These are phyloP conservation scores for Pantherophis alleghaniensis DNA, from an alignment of 2,797 vertebrate genomes.

Conservation along the genomic window DNA sequence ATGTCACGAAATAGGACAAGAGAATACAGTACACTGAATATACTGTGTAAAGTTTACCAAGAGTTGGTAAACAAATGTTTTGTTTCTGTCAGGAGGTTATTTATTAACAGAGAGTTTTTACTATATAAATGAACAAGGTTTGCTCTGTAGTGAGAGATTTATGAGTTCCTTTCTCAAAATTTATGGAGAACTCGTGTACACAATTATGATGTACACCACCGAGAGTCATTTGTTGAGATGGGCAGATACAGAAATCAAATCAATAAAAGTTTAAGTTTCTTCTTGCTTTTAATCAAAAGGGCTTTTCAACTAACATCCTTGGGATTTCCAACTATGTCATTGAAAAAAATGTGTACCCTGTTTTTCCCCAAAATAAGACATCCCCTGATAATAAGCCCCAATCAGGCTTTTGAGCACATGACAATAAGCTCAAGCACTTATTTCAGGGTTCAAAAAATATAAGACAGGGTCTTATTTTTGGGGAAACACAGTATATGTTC, in stretches of 20 bases:
- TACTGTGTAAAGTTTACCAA: too few relatives aligned
- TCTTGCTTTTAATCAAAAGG: constrained; percentile 57
- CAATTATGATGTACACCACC: too few relatives aligned
- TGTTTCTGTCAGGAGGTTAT: not conserved
- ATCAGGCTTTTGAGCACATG: too few relatives aligned
- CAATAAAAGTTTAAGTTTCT: constrained; percentile 62
- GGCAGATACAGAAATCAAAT: too few relatives aligned
- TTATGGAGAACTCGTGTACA: not conserved
- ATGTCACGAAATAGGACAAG: not conserved
- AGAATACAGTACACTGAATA: not conserved
- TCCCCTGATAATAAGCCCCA: too few relatives aligned
- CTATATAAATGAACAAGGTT: not conserved
- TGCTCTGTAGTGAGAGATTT: constrained; percentile 22
- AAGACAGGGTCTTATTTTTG: too few relatives aligned
- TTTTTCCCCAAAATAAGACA: too few relatives aligned
- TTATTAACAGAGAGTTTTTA: not conserved
- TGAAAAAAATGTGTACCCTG: not conserved
- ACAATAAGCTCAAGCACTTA: too few relatives aligned
- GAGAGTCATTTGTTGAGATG: too few relatives aligned
- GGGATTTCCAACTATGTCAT: constrained; percentile 41
- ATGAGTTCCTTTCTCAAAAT: not conserved
- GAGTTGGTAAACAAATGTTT: not conserved
- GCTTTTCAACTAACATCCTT: not conserved
- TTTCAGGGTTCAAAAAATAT: too few relatives aligned
- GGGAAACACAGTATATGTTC: too few relatives aligned